Percentiles rank a stretch among this genome's conserved stretches.
These are phyloP conservation scores for Ips typographus DNA, from an alignment of 1,140 invertebrate species.

Conservation along the genomic window DNA sequence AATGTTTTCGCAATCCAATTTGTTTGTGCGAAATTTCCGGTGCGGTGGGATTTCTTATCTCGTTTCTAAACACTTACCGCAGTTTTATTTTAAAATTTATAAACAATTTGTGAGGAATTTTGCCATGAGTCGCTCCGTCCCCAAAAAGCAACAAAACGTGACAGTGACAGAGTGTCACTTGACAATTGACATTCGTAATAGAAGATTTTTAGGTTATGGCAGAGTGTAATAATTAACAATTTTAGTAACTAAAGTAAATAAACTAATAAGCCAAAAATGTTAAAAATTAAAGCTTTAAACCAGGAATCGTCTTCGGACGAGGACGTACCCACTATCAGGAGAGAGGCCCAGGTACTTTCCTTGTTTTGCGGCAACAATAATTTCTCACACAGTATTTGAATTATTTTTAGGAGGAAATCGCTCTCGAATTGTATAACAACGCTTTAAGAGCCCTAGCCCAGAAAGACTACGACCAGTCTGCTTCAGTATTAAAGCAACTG, in stretches of 20 bases:
- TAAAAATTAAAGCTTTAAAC: conserved; percentile 50
- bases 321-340: conserved; percentile 49
- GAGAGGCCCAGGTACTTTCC: conserved; percentile 47
- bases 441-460: conserved; percentile 46
- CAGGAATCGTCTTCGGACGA: conserved; percentile 50
- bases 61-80: no score
- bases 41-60: no score
- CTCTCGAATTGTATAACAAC: conserved; percentile 50
- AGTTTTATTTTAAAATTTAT: no score
- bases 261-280: conserved; percentile 38
- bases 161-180: no score
- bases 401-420: conserved; percentile 50
- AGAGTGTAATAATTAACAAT: not conserved
- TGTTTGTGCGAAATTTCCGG: no score
- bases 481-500: conserved; percentile 42
- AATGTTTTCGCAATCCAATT: no score
- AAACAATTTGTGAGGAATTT: no score
- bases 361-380: not conserved
- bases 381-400: not conserved
- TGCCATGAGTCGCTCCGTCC: no score
- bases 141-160: no score
- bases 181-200: no score
- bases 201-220: no score
- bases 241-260: not conserved
- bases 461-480: conserved; percentile 41